Evolutionary conservation across 2,797 vertebrate genomes (phyloP).

Genomic region (Urophycis tenuis): DNA sequence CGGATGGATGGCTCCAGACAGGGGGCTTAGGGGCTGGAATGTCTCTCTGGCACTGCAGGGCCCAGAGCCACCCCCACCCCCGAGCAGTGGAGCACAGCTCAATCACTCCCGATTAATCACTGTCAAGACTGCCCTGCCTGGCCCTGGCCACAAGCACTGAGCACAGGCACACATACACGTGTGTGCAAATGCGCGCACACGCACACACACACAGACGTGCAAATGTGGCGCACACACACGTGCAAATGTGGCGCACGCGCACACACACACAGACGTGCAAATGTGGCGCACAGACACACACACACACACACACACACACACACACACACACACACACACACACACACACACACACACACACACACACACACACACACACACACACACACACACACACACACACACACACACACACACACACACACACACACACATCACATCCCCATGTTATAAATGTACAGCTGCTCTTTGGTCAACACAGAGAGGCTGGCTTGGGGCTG

Average conservation of each 20-base stretch:
- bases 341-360: neutral
- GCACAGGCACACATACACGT: neutral
- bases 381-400: too few relatives aligned
- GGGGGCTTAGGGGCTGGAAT: slow-evolving; percentile 70
- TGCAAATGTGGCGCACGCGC: too few relatives aligned
- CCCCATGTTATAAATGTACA: neutral
- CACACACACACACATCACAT: neutral
- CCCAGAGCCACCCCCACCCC: slow-evolving; percentile 51
- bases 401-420: too few relatives aligned
- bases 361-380: too few relatives aligned
- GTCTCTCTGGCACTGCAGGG: slow-evolving; percentile 69
- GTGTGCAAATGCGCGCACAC: too few relatives aligned
- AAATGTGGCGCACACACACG: slow-evolving; percentile 16
- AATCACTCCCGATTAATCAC: slow-evolving; percentile 80
- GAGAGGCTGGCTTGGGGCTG: neutral
- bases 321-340: slow-evolving; percentile 14
- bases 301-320: slow-evolving; percentile 9
- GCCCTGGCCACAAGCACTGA: neutral
- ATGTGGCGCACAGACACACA: too few relatives aligned
- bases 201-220: slow-evolving; percentile 7
- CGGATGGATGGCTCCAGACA: slow-evolving; percentile 74
- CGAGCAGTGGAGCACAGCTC: slow-evolving; percentile 69
- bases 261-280: too few relatives aligned
- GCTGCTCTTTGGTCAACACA: neutral
- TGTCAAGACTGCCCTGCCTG: slow-evolving; percentile 63